Evolutionary conservation across 2,888 invertebrate genomes (phyloP), one percentile per base, ranked within the genome.

Genomic region (Plusia festucae): DNA sequence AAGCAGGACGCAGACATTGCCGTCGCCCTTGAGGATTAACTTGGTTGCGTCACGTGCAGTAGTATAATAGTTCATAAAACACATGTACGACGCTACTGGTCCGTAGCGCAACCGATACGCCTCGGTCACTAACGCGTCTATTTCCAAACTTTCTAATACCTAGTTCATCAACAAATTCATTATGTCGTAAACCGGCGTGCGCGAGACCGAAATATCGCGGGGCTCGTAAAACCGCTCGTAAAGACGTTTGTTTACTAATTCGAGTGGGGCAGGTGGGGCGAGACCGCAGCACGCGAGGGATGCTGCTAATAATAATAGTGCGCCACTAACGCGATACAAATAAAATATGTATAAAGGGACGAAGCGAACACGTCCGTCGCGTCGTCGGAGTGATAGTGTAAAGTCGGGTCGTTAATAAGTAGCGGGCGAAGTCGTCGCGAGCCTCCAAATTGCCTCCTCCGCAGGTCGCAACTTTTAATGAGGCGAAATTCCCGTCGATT

Each of bases 211-310:
- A 95, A 95, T 94, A 95, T 94, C 94, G 93, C 91, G 92, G 93
- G 93, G 71, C 85, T 93, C 94, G 93, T 94, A 95, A 95, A 95
- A 90, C 89, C 90, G 92, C 90, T 94, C 95, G 94, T 95, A 95
- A 95, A 95, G 93, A 90, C 94, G 94, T 94, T 94, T 95, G 95
- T 94, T 95, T 95, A 95, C 95, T 94, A 94, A 94, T 94, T 93
- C 93, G 91, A 93, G 93, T 91, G 90, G 91, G 92, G 92, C 93
- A 93, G 94, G 93, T 93, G 94, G 92, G 92, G 90, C 83, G 82
- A 81, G 87, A 85, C 84, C 86, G 85, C 85, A 81, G 85, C 85
- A 84, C 86, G 84, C 86, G 86, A 86, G 91, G 91, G 92, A 92
- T 90, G 92, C 90, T 91, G 90, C 88, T 89, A 89, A 90, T 91